These are phyloP conservation scores for Echiichthys vipera DNA, from an alignment of 2,797 vertebrate species.

Conservation along the genomic window DNA sequence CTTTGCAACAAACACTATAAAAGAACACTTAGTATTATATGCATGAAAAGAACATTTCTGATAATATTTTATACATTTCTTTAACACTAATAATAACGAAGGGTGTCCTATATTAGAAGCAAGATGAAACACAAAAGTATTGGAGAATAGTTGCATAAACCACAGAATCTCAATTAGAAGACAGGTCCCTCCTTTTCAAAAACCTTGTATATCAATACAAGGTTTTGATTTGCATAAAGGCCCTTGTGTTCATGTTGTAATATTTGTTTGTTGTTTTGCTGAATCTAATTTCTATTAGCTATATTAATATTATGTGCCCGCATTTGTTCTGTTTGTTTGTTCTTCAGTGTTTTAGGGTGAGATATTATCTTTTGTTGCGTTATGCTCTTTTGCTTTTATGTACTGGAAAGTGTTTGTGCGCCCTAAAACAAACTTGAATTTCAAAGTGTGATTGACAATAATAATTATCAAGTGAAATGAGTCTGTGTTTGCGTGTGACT, in stretches of 20 bases:
- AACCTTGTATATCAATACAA: not conserved
- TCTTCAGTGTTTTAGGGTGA: not conserved
- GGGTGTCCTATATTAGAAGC: not conserved
- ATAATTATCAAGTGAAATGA: slow-evolving; percentile 8
- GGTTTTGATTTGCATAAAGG: not conserved
- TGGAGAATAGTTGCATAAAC: not conserved
- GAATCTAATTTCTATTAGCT: not conserved
- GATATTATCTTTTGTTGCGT: not conserved
- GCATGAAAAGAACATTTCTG: too few species aligned
- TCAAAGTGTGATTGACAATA: not conserved
- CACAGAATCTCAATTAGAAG: not conserved
- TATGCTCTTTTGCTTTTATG: not conserved
- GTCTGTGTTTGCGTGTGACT: too few species aligned
- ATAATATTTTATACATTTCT: too few species aligned
- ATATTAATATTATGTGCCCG: too few species aligned
- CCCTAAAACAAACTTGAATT: not conserved
- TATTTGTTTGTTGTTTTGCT: not conserved
- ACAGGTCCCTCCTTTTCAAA: not conserved
- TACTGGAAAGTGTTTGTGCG: not conserved
- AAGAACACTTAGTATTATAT: too few species aligned
- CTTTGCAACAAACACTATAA: too few species aligned
- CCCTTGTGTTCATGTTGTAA: not conserved
- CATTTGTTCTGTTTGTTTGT: not conserved
- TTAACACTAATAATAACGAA: too few species aligned
- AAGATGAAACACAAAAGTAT: not conserved